phyloP scores from a whole-genome alignment of 2,797 vertebrate genomes.

The Sebastes paucispinis region DNA sequence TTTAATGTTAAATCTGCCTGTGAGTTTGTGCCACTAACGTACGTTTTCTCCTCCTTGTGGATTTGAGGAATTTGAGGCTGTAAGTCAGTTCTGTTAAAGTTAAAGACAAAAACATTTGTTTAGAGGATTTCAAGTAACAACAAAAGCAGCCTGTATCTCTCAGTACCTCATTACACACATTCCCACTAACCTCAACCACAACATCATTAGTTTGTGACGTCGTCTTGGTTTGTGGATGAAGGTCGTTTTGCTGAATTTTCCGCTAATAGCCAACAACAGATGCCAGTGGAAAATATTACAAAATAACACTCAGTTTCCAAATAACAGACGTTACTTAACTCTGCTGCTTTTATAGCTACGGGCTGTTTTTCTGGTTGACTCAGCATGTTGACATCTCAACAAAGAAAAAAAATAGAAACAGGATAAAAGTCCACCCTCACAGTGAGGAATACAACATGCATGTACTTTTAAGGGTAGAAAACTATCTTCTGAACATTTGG shows the following conservation, averaged over 20 bases:
- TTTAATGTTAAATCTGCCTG: constrained; percentile 34
- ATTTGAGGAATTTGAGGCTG: constrained; percentile 14
- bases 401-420: neutral
- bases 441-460: neutral
- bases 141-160: constrained; percentile 30
- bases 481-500: neutral
- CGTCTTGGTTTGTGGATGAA: constrained; percentile 34
- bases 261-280: constrained; percentile 28
- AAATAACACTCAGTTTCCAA: constrained; percentile 19
- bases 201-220: constrained; percentile 39
- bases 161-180: constrained; percentile 42
- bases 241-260: constrained; percentile 28
- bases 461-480: too few species aligned
- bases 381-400: neutral
- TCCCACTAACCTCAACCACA: constrained; percentile 28
- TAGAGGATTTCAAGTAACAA: constrained; percentile 18
- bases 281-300: constrained; percentile 49
- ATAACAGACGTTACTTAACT: neutral
- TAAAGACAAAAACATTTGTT: neutral
- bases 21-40: constrained; percentile 22
- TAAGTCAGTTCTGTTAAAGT: neutral
- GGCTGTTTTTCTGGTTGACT: constrained; percentile 8
- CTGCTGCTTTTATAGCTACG: neutral
- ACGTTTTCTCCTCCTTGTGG: neutral
- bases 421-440: neutral